Evolutionary conservation across 2,113 vertebrate species (phyloP).

Genomic region (Hypomesus transpacificus): DNA sequence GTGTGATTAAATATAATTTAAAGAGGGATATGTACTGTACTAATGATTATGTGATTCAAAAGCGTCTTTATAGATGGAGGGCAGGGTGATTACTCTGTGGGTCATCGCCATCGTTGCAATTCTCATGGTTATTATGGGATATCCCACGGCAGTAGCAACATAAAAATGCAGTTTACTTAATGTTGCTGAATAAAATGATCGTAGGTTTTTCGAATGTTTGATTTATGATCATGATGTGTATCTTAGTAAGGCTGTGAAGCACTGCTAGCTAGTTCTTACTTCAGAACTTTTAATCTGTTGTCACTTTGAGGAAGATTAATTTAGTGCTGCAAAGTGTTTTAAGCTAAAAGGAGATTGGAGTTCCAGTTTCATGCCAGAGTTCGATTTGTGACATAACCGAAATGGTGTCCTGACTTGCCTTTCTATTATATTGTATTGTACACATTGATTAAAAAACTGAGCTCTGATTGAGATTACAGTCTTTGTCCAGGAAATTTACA

Average conservation of each 20-base stretch:
- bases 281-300: constrained; percentile 31
- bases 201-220: not conserved
- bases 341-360: constrained; percentile 35
- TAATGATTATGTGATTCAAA: not conserved
- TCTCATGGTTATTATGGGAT: too few species aligned
- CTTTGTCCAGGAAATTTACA: constrained; percentile 24
- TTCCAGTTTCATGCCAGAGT: constrained; percentile 22
- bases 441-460: constrained; percentile 31
- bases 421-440: constrained; percentile 26
- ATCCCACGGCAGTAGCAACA: too few species aligned
- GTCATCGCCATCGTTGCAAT: not conserved
- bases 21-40: constrained; percentile 5
- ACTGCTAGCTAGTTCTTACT: constrained; percentile 5
- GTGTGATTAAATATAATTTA: constrained; percentile 21
- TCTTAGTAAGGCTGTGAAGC: constrained; percentile 4
- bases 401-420: constrained; percentile 15
- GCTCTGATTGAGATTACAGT: constrained; percentile 15
- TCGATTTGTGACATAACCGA: constrained; percentile 27
- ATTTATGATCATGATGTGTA: constrained; percentile 13
- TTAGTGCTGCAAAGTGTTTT: constrained; percentile 14
- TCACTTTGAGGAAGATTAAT: constrained; percentile 36
- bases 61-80: constrained; percentile 5
- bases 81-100: constrained; percentile 2
- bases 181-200: too few species aligned
- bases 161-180: too few species aligned